A percentile compares a stretch with the other conserved stretches of the same genome.
phyloP scores from a whole-genome alignment of 2,113 vertebrate species.

The Fregetta grallaria region DNA sequence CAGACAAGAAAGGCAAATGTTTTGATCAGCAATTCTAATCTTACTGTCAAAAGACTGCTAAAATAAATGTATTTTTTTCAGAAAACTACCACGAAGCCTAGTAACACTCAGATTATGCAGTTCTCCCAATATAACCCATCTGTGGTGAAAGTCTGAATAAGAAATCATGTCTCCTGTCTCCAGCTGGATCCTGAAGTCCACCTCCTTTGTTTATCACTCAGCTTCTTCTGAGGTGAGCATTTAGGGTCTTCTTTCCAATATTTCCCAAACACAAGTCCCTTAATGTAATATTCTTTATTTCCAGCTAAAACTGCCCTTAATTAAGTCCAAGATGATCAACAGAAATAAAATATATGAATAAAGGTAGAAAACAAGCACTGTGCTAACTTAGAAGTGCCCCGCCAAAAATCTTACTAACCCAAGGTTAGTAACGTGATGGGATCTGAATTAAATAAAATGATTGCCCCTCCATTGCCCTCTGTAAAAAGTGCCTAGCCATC shows the following conservation, averaged over 20 bases:
- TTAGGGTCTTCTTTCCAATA: background rate
- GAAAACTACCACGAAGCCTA: background rate
- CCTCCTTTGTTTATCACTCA: background rate
- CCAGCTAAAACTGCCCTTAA: background rate
- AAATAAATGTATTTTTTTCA: background rate
- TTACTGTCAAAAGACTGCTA: background rate
- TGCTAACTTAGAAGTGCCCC: background rate
- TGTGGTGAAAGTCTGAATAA: background rate
- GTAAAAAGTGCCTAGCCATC: background rate
- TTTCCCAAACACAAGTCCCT: background rate
- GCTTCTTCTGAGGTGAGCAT: background rate
- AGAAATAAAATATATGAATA: background rate
- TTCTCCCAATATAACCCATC: background rate
- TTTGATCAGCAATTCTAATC: background rate
- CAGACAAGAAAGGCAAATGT: background rate
- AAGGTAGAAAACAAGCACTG: background rate
- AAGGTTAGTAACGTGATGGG: background rate
- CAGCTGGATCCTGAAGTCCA: background rate
- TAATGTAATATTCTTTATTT: background rate
- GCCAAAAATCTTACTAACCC: background rate
- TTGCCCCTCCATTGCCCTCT: fast-evolving
- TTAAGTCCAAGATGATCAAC: background rate
- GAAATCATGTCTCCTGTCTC: background rate
- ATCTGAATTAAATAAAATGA: background rate
- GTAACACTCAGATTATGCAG: background rate